phyloP scores from a whole-genome alignment of 1,140 invertebrate species.

The Bilobella aurantiaca region DNA sequence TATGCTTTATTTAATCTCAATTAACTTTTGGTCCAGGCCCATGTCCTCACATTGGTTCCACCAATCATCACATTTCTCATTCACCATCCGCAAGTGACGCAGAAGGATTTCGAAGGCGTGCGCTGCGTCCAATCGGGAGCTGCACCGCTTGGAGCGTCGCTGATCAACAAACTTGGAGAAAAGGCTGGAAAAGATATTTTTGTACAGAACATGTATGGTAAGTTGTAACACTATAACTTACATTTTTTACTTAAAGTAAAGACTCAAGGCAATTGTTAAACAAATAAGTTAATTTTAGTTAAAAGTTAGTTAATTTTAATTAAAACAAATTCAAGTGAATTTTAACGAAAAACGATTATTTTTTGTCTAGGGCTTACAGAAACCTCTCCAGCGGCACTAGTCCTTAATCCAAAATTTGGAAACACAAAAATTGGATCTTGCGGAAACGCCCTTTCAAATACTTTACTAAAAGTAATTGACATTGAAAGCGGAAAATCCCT shows the following conservation, averaged over 20 bases:
- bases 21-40: slow-evolving; percentile 41
- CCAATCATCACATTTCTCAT: slow-evolving; percentile 54
- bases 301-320: too few relatives aligned
- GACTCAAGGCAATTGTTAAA: too few relatives aligned
- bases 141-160: slow-evolving; percentile 7
- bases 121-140: slow-evolving; percentile 11
- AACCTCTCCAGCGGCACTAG: slow-evolving; percentile 15
- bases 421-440: slow-evolving; percentile 37
- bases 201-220: slow-evolving; percentile 8
- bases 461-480: slow-evolving; percentile 36
- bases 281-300: too few relatives aligned
- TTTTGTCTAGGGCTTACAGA: slow-evolving; percentile 40
- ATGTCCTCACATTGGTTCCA: slow-evolving; percentile 51
- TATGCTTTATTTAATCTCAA: not conserved
- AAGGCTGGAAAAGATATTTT: slow-evolving; percentile 3
- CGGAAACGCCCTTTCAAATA: slow-evolving; percentile 54
- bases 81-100: slow-evolving; percentile 44
- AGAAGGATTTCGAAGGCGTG: slow-evolving; percentile 7
- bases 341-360: not conserved
- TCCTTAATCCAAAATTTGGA: slow-evolving; percentile 6
- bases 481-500: slow-evolving; percentile 20
- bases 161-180: not conserved
- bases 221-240: not conserved
- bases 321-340: too few relatives aligned
- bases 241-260: not conserved